A percentile compares a stretch with the other conserved stretches of the same genome.
Conservation (phyloP, 2,888 invertebrate genomes). For the Spilosoma lubricipeda region DNA sequence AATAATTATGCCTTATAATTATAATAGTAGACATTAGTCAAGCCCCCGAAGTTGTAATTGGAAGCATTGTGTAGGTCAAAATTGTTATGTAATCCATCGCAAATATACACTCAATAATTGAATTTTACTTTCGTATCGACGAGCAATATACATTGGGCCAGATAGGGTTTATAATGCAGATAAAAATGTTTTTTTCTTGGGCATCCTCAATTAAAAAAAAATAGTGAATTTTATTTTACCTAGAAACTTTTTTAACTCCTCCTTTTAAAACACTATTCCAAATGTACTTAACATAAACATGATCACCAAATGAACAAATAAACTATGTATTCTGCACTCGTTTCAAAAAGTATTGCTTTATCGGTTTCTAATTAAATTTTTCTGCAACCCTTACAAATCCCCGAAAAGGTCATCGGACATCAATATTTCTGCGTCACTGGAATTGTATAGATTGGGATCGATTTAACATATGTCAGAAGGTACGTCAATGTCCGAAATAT, state of each 20-base stretch:
- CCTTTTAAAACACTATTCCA: not conserved
- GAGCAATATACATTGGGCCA: too few species aligned
- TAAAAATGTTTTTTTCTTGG: too few species aligned
- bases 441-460: not conserved
- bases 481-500: not conserved
- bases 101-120: too few species aligned
- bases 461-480: not conserved
- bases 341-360: not conserved
- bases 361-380: not conserved
- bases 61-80: too few species aligned
- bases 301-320: not conserved
- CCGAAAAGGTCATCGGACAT: not conserved
- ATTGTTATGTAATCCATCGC: too few species aligned
- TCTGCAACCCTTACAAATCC: not conserved
- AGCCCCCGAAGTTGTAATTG: too few species aligned
- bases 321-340: not conserved
- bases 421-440: not conserved
- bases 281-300: not conserved
- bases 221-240: too few species aligned
- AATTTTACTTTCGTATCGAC: too few species aligned
- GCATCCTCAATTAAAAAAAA: too few species aligned
- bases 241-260: too few species aligned
- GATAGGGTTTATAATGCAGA: too few species aligned
- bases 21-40: not conserved
- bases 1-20: not conserved